Percentiles rank a stretch among this genome's conserved stretches.
Evolutionary conservation across 2,797 vertebrate genomes (phyloP).

Genomic region (Pseudochirops corinnae): DNA sequence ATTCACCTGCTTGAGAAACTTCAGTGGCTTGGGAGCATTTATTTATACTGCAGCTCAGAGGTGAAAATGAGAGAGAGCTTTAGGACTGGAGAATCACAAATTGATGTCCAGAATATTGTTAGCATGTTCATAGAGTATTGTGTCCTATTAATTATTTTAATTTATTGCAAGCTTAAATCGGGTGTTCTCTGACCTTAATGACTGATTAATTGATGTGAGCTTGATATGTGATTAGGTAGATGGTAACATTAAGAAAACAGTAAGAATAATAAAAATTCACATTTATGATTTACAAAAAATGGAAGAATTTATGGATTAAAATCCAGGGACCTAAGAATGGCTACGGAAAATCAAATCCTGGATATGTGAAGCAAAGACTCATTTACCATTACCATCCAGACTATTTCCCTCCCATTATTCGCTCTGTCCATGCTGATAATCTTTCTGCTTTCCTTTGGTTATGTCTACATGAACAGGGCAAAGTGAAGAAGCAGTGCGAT

Average conservation of each 20-base stretch:
- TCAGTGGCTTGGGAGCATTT: background rate
- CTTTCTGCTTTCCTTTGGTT: background rate
- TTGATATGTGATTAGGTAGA: background rate
- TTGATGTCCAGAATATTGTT: background rate
- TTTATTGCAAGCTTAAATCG: constrained; percentile 15
- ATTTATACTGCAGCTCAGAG: constrained; percentile 6
- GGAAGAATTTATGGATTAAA: constrained; percentile 1
- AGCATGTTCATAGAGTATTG: constrained; percentile 4
- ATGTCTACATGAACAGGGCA: constrained; percentile 32
- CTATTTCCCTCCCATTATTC: constrained; percentile 28
- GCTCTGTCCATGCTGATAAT: background rate
- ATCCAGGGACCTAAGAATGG: background rate
- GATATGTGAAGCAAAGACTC: background rate
- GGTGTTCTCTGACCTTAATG: background rate
- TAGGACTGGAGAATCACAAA: background rate
- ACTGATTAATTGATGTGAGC: background rate
- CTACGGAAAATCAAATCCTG: background rate
- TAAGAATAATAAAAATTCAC: background rate
- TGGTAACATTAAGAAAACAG: background rate
- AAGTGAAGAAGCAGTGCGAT: constrained; percentile 1
- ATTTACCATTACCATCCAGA: background rate
- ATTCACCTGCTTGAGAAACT: background rate
- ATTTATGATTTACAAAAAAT: background rate
- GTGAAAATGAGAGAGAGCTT: constrained; percentile 10
- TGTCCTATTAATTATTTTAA: constrained; percentile 2